phyloP scores from a whole-genome alignment of 2,113 vertebrate genomes.

The Climacteris rufus region DNA sequence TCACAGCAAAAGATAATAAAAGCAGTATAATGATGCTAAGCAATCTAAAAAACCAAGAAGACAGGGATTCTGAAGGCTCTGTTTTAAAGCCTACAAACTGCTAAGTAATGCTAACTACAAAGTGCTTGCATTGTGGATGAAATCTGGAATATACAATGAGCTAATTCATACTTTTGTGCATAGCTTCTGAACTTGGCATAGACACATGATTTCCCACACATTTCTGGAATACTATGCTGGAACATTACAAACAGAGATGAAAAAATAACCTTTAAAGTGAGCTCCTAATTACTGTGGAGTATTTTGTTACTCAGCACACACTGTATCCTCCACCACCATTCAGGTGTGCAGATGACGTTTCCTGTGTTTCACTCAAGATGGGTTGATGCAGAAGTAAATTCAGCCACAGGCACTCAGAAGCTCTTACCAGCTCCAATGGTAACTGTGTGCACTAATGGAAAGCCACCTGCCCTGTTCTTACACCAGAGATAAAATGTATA shows the following conservation, averaged over 20 bases:
- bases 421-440: neutral
- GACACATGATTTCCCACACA: neutral
- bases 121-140: neutral
- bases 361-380: neutral
- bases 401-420: neutral
- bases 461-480: neutral
- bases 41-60: neutral
- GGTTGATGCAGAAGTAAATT: neutral
- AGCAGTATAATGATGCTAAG: neutral
- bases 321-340: neutral
- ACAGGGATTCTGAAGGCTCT: neutral
- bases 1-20: neutral
- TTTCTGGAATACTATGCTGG: neutral
- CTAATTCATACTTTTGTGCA: neutral
- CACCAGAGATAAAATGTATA: neutral
- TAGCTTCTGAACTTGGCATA: neutral
- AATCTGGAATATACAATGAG: neutral
- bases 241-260: neutral
- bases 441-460: neutral
- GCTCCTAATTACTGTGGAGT: neutral
- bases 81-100: neutral
- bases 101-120: neutral
- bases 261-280: neutral
- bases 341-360: neutral
- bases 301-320: neutral